phyloP scores from a whole-genome alignment of 2,888 invertebrate species.

The Lumbricus terrestris region DNA sequence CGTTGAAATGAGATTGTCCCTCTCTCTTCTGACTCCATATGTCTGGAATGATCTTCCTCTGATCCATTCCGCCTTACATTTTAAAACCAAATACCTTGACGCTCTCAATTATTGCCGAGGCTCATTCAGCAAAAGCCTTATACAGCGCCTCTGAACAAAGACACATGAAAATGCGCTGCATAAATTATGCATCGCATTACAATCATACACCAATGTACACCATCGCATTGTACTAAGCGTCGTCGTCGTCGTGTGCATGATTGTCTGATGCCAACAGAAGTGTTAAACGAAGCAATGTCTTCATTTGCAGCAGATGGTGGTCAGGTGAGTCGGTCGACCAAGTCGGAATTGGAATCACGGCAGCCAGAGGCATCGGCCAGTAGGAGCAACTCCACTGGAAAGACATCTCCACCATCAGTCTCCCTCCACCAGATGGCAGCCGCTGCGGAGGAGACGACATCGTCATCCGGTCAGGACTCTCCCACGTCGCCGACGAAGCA shows the following conservation, averaged over 20 bases:
- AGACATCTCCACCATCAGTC: neutral
- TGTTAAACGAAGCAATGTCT: neutral
- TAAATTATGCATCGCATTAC: neutral
- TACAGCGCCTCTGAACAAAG: neutral
- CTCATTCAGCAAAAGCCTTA: neutral
- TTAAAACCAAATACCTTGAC: too few species aligned
- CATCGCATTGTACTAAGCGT: too few species aligned
- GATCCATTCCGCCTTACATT: too few species aligned
- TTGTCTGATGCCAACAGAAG: neutral
- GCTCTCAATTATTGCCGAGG: too few species aligned
- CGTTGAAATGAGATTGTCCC: too few species aligned
- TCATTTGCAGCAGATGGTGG: neutral
- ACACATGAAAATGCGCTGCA: neutral
- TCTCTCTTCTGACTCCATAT: neutral
- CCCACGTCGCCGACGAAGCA: constrained; percentile 47
- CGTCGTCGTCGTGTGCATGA: neutral
- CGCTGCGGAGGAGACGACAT: neutral
- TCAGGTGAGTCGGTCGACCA: neutral
- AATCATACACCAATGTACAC: too few species aligned
- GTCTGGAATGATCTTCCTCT: too few species aligned
- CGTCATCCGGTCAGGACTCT: neutral
- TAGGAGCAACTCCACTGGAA: neutral
- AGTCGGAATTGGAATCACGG: neutral
- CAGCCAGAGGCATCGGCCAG: neutral
- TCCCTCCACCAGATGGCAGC: constrained; percentile 8